Evolutionary conservation across 2,797 vertebrate species (phyloP).

Genomic region (Champsocephalus esox): DNA sequence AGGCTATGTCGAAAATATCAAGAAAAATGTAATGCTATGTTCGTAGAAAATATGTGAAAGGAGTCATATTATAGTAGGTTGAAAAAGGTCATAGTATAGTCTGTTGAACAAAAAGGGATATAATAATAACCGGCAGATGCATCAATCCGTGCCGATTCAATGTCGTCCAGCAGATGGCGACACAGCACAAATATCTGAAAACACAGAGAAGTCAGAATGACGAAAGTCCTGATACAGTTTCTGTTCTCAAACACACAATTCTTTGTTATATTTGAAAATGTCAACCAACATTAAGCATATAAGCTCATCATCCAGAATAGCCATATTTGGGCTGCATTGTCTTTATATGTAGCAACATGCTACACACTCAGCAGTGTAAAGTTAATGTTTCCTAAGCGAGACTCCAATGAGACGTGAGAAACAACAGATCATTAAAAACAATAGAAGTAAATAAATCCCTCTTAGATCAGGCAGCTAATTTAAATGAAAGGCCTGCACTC

Average conservation of each 20-base stretch:
- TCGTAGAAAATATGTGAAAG: too few relatives aligned
- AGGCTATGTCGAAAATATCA: too few relatives aligned
- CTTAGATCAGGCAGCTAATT: constrained; percentile 27
- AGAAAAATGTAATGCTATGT: too few relatives aligned
- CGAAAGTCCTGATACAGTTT: constrained; percentile 26
- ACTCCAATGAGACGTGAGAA: not conserved
- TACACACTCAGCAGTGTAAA: not conserved
- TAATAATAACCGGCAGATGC: too few relatives aligned
- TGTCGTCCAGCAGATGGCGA: constrained; percentile 70
- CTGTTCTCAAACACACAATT: constrained; percentile 1
- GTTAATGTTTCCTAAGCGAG: not conserved
- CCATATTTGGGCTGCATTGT: not conserved
- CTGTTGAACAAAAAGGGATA: too few relatives aligned
- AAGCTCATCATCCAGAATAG: not conserved
- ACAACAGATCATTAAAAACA: constrained; percentile 27
- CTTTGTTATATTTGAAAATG: not conserved
- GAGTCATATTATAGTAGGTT: too few relatives aligned
- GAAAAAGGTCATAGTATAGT: too few relatives aligned
- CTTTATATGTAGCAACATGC: not conserved
- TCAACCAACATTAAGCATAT: not conserved
- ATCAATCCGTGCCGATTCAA: not conserved
- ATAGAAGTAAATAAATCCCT: constrained; percentile 22
- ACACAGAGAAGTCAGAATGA: not conserved
- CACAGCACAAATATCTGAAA: constrained; percentile 54
- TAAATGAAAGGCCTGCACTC: constrained; percentile 51